phyloP scores from a whole-genome alignment of 37 sponge, comb jelly and placozoan species.

The Amphimedon queenslandica region DNA sequence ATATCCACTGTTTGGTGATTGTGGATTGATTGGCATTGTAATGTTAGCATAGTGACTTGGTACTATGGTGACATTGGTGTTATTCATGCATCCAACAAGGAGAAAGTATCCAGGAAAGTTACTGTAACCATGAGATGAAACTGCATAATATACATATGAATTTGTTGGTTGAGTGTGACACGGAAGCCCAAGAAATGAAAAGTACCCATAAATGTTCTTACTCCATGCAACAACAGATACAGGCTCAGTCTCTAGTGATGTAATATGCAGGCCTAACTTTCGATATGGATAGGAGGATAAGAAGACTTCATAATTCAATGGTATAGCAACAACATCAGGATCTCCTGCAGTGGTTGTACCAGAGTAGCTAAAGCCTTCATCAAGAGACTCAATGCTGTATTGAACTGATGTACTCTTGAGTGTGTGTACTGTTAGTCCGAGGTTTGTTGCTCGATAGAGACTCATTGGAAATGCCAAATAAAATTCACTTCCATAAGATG shows the following conservation, averaged over 20 bases:
- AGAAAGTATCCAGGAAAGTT: neutral
- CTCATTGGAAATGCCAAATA: neutral
- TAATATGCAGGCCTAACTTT: neutral
- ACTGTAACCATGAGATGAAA: neutral
- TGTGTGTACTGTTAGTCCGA: neutral
- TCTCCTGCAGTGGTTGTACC: neutral
- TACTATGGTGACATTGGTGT: neutral
- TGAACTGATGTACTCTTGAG: neutral
- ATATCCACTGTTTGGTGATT: neutral
- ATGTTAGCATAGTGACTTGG: neutral
- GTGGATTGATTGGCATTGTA: neutral
- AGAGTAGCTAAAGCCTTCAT: neutral
- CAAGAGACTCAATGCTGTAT: neutral
- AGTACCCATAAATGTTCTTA: neutral
- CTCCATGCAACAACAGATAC: neutral
- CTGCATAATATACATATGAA: neutral
- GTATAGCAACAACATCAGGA: neutral
- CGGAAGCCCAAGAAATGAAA: neutral
- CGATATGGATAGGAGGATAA: neutral
- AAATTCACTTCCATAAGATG: neutral
- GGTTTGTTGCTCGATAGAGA: neutral
- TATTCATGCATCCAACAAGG: neutral
- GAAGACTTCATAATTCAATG: neutral
- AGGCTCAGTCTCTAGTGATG: constrained; percentile 1
- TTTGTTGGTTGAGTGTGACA: neutral